Evolutionary conservation across 2,888 invertebrate genomes (phyloP), one percentile per base, ranked within the genome.

Genomic region (Eristalinus aeneus): DNA sequence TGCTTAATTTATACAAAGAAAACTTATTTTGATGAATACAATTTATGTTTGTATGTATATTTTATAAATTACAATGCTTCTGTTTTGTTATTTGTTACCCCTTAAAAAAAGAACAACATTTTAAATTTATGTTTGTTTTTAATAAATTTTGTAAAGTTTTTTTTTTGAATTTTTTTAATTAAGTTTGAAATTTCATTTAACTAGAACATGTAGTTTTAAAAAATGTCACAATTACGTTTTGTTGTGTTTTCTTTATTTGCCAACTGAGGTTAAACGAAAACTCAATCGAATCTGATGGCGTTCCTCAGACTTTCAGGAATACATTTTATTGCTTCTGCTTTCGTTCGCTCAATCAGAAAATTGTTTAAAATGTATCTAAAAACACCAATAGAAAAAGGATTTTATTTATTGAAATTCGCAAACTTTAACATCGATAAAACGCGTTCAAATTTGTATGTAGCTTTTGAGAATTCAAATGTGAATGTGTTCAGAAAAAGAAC

Each of bases 1-100:
- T 75, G 75, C 75, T 78, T 83, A 79, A 64, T 36, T 65, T 82
- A 77, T 46, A 67, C 78, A 82, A 82, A 60, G 71, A 74, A 71
- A 74, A 86, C 69, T 78, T 82, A 69, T 58, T 22, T 32, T 32
- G 67, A 53, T 61, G 20, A 58, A 22, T 46, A 36, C 31, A 31
- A 39, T 22, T 54, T 16, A n/a, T 53, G 16, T 54, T 58, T 76
- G n/a, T 71, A 60, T 71, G 36, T 63, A 64, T 78, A 75, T 61
- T 77, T 64, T 58, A 27, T 85, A 75, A 81, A 85, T 74, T 81
- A 77, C 61, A 73, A 16, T 68, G 53, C 64, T 46, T 58, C 27
- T 3, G 6, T 22, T 23, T 32, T 77, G 60, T 46, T 22, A 22
- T 65, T 39, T n/a, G n/a, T 39, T 39, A n/a, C 16, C 8, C 46